phyloP scores from a whole-genome alignment of 2,113 vertebrate genomes.

The Cynocephalus volans region DNA sequence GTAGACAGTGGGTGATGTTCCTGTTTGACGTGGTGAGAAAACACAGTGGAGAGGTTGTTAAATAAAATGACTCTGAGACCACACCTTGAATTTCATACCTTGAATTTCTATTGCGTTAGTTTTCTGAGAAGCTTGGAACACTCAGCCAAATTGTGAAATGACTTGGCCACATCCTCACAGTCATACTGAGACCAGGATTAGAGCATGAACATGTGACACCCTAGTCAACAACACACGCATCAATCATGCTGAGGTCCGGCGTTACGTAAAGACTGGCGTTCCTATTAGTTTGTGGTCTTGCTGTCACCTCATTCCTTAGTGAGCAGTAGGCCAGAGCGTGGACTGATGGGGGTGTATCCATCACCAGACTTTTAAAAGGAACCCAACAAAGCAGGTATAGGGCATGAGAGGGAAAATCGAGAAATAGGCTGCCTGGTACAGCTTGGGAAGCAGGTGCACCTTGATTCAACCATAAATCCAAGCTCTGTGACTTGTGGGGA shows the following conservation, averaged over 20 bases:
- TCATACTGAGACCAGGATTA: slow-evolving; percentile 80
- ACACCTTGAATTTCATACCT: slow-evolving; percentile 81
- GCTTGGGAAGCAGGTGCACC: too few relatives aligned
- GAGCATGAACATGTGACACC: slow-evolving; percentile 71
- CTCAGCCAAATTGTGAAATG: slow-evolving; percentile 79
- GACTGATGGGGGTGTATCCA: background rate
- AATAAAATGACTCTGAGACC: slow-evolving; percentile 69
- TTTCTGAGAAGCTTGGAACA: slow-evolving; percentile 83
- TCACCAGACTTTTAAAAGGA: background rate
- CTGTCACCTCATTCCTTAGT: slow-evolving; percentile 25
- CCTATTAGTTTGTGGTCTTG: slow-evolving; percentile 35
- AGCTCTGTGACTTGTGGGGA: too few relatives aligned
- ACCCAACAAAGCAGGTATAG: background rate
- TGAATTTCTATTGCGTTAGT: slow-evolving; percentile 78
- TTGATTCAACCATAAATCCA: too few relatives aligned
- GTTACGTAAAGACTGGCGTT: slow-evolving; percentile 17
- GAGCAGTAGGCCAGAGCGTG: background rate
- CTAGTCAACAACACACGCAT: slow-evolving; percentile 61
- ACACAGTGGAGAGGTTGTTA: background rate
- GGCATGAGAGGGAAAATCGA: background rate
- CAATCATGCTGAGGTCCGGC: background rate
- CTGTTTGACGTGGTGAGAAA: slow-evolving; percentile 20
- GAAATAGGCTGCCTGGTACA: background rate
- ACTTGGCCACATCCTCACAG: slow-evolving; percentile 71
- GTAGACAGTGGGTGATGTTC: too few relatives aligned